Evolutionary conservation across 2,888 invertebrate genomes (phyloP), one percentile per base, ranked within the genome.

Genomic region (Euphydryas editha): DNA sequence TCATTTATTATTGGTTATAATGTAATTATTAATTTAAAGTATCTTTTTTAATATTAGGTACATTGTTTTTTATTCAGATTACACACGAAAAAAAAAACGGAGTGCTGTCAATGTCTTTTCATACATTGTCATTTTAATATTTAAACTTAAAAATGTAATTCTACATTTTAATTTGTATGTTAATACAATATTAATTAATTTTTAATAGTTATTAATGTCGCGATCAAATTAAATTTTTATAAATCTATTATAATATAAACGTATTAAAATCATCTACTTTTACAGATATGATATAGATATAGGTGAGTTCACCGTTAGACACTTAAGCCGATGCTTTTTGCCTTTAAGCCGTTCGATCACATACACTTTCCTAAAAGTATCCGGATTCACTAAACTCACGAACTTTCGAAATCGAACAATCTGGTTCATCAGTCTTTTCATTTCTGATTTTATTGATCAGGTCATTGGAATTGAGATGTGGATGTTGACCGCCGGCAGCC

Each of bases 401-500:
- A 57, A 59, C 68, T 63, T 70, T 71, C 73, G 68, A 70, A n/a
- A 70, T 72, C 72, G 63, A 63, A 72, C 51, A 46, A 67, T 67
- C 66, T 72, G 47, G 59, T 37, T 7, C 47, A 47, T 56, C 76
- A 75, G 76, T 76, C 75, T 77, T 76, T 75, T 71, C 72, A 70
- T 68, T 47, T 17, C 73, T 74, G 74, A 77, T 72, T 71, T 54
- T 17, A 36, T 75, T 66, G 65, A 58, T 55, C 60, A 68, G 64
- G 88, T 90, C 87, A 92, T 84, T 87, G 90, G 67, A 92, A 92
- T 74, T 92, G 90, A 1, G 91, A 83, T 6, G 91, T 92, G 20
- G 92, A 92, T 0, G 90, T 90, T 0, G 92, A 92, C 67, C 92
- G 78, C 67, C 90, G 78, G 85, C 91, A 91, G 44, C 90, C 92